These are phyloP conservation scores for Laspeyria flexula DNA, from an alignment of 2,888 invertebrate species.

Conservation along the genomic window DNA sequence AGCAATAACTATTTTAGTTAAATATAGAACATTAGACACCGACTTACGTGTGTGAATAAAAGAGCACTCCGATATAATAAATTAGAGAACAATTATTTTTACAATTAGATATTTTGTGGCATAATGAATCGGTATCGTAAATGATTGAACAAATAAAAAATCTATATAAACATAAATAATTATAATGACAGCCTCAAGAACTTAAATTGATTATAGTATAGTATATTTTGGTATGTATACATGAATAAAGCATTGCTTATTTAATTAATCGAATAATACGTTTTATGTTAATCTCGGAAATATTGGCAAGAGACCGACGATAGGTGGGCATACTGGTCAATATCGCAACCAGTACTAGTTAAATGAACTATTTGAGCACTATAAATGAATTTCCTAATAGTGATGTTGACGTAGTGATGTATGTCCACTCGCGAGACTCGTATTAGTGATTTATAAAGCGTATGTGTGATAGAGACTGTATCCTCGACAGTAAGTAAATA, in stretches of 20 bases:
- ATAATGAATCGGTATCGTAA: slow-evolving; percentile 20
- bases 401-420: slow-evolving; percentile 18
- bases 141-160: slow-evolving; percentile 13
- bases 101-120: slow-evolving; percentile 29
- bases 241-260: slow-evolving; percentile 16
- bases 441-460: slow-evolving; percentile 63
- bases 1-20: slow-evolving; percentile 23
- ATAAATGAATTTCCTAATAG: slow-evolving; percentile 18
- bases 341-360: slow-evolving; percentile 1
- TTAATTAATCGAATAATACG: slow-evolving; percentile 22
- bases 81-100: slow-evolving; percentile 34
- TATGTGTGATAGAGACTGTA: slow-evolving; percentile 72
- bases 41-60: slow-evolving; percentile 9
- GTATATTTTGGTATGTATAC: slow-evolving; percentile 4
- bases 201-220: not conserved
- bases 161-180: not conserved
- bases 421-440: slow-evolving; percentile 51
- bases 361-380: slow-evolving; percentile 21
- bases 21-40: slow-evolving; percentile 20
- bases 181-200: not conserved
- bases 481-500: slow-evolving; percentile 44
- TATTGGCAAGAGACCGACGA: slow-evolving; percentile 13
- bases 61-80: slow-evolving; percentile 18
- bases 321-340: slow-evolving; percentile 25
- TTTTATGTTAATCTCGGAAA: slow-evolving; percentile 18